These are phyloP conservation scores for Chloropsis cyanopogon DNA, from an alignment of 2,113 vertebrate genomes.

Conservation along the genomic window DNA sequence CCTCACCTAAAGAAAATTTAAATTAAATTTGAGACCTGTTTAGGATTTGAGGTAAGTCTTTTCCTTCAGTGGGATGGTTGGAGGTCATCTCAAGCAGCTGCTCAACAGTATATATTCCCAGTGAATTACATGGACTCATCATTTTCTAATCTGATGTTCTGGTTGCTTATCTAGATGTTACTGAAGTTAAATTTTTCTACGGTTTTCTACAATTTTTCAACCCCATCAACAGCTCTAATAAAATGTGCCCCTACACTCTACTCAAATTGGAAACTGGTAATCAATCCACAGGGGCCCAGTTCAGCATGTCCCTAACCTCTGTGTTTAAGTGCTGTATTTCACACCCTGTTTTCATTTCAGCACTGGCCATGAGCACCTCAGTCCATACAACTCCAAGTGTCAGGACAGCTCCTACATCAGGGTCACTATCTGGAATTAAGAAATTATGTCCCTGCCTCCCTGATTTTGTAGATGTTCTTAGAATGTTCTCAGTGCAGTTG, in stretches of 20 bases:
- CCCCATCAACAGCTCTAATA: neutral
- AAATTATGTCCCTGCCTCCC: neutral
- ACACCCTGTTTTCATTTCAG: neutral
- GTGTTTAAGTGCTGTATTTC: neutral
- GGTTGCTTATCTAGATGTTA: neutral
- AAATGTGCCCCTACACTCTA: neutral
- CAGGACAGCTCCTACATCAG: neutral
- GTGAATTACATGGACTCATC: neutral
- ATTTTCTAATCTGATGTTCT: neutral
- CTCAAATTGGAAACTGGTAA: neutral
- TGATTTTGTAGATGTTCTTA: neutral
- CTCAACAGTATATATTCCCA: neutral
- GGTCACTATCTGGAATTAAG: neutral
- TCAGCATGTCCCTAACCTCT: neutral
- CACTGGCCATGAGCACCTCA: neutral
- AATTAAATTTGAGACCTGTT: neutral
- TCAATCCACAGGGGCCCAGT: neutral
- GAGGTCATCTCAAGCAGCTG: neutral
- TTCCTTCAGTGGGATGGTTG: neutral
- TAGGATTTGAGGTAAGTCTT: neutral
- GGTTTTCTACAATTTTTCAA: neutral
- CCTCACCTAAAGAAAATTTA: neutral
- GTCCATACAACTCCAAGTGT: neutral
- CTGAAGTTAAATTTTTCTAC: neutral
- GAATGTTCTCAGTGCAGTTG: neutral